Conservation (phyloP, 2,888 invertebrate species). For the Hoplodrina ambigua region DNA sequence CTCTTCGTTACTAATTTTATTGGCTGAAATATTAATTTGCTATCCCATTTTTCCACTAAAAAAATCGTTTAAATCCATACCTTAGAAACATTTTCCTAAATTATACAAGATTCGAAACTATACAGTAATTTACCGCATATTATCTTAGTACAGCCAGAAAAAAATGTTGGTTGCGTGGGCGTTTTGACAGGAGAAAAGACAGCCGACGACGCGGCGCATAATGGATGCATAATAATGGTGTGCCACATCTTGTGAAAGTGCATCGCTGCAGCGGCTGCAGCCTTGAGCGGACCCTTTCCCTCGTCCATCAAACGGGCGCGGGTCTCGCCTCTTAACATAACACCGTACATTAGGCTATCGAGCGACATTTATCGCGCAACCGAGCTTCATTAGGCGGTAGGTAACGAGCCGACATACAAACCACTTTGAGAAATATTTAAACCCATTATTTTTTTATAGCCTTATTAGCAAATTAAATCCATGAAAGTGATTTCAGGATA, state of each 20-base stretch:
- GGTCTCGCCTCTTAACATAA: slow-evolving; percentile 80
- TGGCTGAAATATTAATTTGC: slow-evolving; percentile 27
- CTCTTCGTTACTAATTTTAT: background rate
- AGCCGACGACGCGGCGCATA: slow-evolving; percentile 78
- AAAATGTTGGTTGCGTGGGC: slow-evolving; percentile 74
- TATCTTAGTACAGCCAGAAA: slow-evolving; percentile 66
- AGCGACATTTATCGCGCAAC: slow-evolving; percentile 82
- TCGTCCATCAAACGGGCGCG: slow-evolving; percentile 85
- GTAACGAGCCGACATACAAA: slow-evolving; percentile 32
- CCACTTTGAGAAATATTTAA: slow-evolving; percentile 20
- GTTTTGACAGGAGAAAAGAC: slow-evolving; percentile 79
- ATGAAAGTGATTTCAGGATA: background rate
- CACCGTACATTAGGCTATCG: slow-evolving; percentile 84
- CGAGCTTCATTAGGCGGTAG: slow-evolving; percentile 62
- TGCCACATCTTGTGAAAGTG: slow-evolving; percentile 88
- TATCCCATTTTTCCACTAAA: slow-evolving; percentile 21
- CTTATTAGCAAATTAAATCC: slow-evolving; percentile 23
- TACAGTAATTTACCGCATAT: slow-evolving; percentile 63
- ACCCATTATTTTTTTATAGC: background rate
- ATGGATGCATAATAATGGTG: slow-evolving; percentile 85
- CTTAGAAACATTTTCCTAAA: slow-evolving; percentile 40
- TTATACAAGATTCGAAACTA: slow-evolving; percentile 55
- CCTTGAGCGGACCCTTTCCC: slow-evolving; percentile 88
- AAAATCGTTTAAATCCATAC: slow-evolving; percentile 27
- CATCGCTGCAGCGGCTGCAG: slow-evolving; percentile 77